Evolutionary conservation across 2,113 vertebrate species (phyloP).

Genomic region (Serinus canaria): DNA sequence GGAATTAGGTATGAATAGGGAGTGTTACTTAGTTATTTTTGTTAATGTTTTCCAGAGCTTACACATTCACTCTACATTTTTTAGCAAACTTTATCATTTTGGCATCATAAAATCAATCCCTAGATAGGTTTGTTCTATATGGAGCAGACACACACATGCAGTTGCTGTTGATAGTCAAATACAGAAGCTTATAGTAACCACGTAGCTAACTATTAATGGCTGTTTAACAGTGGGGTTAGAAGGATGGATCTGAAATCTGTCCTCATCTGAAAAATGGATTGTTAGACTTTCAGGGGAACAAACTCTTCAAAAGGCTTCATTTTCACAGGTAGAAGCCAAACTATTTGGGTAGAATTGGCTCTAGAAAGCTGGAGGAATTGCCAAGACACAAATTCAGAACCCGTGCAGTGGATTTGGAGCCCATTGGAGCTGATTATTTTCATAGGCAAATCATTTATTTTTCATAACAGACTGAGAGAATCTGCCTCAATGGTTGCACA

Average conservation of each 20-base stretch:
- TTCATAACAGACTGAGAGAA: neutral
- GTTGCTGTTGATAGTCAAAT: conserved; percentile 40
- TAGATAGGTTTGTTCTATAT: conserved; percentile 30
- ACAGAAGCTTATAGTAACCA: conserved; percentile 15
- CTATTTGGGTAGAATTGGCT: neutral
- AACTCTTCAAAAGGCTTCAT: neutral
- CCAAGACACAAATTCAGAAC: neutral
- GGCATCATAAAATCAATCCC: conserved; percentile 57
- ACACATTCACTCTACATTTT: conserved; percentile 53
- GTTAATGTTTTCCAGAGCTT: conserved; percentile 68
- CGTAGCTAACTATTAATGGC: conserved; percentile 35
- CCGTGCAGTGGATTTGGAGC: neutral
- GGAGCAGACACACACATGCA: neutral
- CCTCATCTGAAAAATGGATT: neutral
- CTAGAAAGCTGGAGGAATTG: neutral
- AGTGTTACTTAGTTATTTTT: conserved; percentile 56
- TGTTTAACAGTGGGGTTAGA: neutral
- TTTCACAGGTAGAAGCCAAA: neutral
- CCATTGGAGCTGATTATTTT: neutral
- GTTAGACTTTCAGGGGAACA: neutral
- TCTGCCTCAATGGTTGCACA: neutral
- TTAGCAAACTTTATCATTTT: conserved; percentile 60
- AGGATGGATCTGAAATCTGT: neutral
- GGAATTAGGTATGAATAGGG: conserved; percentile 58
- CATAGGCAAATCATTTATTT: neutral